phyloP scores from a whole-genome alignment of 2,113 vertebrate species.

The Myrmecophaga tridactyla region DNA sequence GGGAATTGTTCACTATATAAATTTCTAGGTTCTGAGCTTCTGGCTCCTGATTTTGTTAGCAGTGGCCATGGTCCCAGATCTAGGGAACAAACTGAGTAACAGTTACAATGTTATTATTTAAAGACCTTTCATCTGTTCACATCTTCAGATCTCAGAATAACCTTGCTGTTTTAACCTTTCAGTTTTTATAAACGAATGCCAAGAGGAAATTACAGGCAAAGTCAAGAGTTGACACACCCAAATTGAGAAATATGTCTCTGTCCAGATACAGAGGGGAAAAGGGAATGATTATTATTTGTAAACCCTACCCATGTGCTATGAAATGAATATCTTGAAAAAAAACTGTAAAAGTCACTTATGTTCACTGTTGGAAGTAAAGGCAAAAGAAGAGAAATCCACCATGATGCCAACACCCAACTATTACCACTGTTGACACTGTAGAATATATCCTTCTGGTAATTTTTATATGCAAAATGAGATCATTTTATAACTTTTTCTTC shows the following conservation, averaged over 20 bases:
- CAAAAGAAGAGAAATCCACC: slow-evolving; percentile 35
- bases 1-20: not conserved
- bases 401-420: slow-evolving; percentile 5
- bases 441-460: not conserved
- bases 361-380: slow-evolving; percentile 19
- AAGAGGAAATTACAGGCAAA: slow-evolving; percentile 54
- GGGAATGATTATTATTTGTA: slow-evolving; percentile 31
- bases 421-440: slow-evolving; percentile 6
- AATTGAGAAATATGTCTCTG: slow-evolving; percentile 46
- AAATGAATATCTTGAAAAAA: slow-evolving; percentile 59
- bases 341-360: not conserved
- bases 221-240: slow-evolving; percentile 37
- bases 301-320: not conserved
- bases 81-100: slow-evolving; percentile 40
- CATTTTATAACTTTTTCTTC: not conserved
- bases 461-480: slow-evolving; percentile 12
- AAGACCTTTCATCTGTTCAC: slow-evolving; percentile 44
- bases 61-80: slow-evolving; percentile 8
- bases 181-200: slow-evolving; percentile 56
- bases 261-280: slow-evolving; percentile 16
- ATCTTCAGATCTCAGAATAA: slow-evolving; percentile 49
- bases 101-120: slow-evolving; percentile 39
- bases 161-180: slow-evolving; percentile 12
- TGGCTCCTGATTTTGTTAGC: slow-evolving; percentile 3
- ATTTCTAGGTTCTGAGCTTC: not conserved